Percentiles rank a stretch among this genome's conserved stretches.
Evolutionary conservation across 92 coral and sea anemone genomes (phyloP).

Genomic region (Zoanthus solanderi): DNA sequence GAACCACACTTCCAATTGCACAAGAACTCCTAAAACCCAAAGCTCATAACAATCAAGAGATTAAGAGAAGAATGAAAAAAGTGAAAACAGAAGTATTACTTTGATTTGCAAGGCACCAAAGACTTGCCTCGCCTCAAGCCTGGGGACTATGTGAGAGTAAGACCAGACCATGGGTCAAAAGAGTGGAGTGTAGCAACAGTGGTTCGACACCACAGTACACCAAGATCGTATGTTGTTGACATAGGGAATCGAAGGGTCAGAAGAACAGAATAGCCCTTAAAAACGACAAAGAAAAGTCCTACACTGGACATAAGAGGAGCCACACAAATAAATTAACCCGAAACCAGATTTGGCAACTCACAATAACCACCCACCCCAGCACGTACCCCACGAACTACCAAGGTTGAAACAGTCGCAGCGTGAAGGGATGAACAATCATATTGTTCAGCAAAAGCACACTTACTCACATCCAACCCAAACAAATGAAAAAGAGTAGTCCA

Average conservation of each 20-base stretch:
- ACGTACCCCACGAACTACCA: neutral
- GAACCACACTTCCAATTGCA: constrained; percentile 58
- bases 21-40: constrained; percentile 54
- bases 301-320: neutral
- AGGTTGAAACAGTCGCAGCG: neutral
- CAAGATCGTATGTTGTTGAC: constrained; percentile 15
- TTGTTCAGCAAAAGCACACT: neutral
- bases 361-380: constrained; percentile 11
- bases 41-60: constrained; percentile 38
- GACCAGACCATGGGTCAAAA: constrained; percentile 12
- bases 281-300: constrained; percentile 11
- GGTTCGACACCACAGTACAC: constrained; percentile 8
- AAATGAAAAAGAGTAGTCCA: neutral
- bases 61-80: constrained; percentile 39
- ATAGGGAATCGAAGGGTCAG: constrained; percentile 34
- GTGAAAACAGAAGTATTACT: constrained; percentile 47
- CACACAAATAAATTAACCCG: constrained; percentile 11
- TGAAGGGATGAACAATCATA: neutral
- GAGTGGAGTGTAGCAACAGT: neutral
- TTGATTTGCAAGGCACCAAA: constrained; percentile 44
- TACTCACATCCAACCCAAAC: neutral
- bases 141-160: constrained; percentile 46
- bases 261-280: constrained; percentile 25
- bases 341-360: neutral
- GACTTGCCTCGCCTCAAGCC: constrained; percentile 47